Base-by-base conservation (phyloP, 1,140 invertebrate species). In the Nilaparvata lugens region DNA sequence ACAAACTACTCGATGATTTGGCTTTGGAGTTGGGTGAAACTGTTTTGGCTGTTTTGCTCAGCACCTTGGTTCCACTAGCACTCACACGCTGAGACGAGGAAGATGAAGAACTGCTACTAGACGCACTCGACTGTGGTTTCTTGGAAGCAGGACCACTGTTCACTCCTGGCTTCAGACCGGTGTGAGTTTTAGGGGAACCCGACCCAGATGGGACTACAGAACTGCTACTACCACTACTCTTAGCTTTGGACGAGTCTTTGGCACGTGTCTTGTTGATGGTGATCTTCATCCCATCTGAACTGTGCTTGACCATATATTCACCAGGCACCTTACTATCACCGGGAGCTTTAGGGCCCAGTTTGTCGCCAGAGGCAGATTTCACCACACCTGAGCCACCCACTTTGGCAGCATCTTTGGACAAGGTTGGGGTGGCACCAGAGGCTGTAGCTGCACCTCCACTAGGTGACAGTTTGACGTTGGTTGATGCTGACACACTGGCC, bases 301-400 rank as follows among this genome's bases (percentile, higher is more conserved):
- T 89, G 31, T 84, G 84, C 67, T 91, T 91, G 0, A 91, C 86
- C 82, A 90, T 91, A 66, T 93, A 94, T 66, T 93, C 90, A 1
- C 83, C 82, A 1, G 78, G 74, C 69, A 85, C 88, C 74, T 89
- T 89, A 52, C 73, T 78, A 57, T 84, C 83, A 11, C 75, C 76
- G 0, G 78, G 69, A 65, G 80, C 81, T 52, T 79, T 79, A 23
- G 73, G 73, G 24, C 74, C 69, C 40, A 72, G 66, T 58, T 68
- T 74, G 72, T 81, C 81, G n/a, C 78, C 74, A 66, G 82, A 80
- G 14, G 72, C 72, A 55, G 75, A 73, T 72, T 78, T 79, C 55
- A 70, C 74, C 3, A 71, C 65, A 64, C 66, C 69, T 60, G 71
- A 72, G 14, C 61, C 55, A 40, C 65, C 61, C 38, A 60, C 62